These are phyloP conservation scores for Melopsittacus undulatus DNA, from an alignment of 2,797 vertebrate species.

Conservation along the genomic window DNA sequence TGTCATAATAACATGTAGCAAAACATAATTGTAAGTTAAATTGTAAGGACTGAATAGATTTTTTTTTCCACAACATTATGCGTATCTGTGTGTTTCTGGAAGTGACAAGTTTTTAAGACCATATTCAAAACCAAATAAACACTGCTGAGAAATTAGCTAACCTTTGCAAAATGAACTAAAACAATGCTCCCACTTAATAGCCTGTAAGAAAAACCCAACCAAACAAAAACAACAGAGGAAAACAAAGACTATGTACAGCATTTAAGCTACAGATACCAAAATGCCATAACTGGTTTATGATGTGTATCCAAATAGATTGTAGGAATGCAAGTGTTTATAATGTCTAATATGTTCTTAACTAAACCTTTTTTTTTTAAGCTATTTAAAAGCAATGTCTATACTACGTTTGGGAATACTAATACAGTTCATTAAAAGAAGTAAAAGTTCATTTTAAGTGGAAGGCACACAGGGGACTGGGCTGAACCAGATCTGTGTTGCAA, in stretches of 20 bases:
- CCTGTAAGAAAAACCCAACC: neutral
- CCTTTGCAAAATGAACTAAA: neutral
- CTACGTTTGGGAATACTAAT: neutral
- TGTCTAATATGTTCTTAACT: neutral
- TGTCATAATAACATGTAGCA: neutral
- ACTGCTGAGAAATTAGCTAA: neutral
- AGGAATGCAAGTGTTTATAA: neutral
- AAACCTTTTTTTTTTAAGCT: neutral
- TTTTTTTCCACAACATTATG: neutral
- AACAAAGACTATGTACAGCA: neutral
- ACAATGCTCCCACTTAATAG: neutral
- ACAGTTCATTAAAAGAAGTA: neutral
- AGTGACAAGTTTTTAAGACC: neutral
- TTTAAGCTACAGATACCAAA: neutral
- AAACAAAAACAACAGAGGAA: neutral
- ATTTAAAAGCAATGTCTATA: neutral
- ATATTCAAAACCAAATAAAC: conserved; percentile 8
- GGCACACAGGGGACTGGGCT: neutral
- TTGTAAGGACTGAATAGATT: neutral
- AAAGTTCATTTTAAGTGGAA: neutral
- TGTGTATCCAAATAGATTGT: neutral
- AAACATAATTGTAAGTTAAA: neutral
- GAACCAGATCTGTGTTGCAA: neutral
- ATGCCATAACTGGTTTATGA: neutral
- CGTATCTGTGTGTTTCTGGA: neutral